These are phyloP conservation scores for Cladorhizidae sp. DNA, from an alignment of 37 sponge, comb jelly and placozoan species.

Conservation along the genomic window DNA sequence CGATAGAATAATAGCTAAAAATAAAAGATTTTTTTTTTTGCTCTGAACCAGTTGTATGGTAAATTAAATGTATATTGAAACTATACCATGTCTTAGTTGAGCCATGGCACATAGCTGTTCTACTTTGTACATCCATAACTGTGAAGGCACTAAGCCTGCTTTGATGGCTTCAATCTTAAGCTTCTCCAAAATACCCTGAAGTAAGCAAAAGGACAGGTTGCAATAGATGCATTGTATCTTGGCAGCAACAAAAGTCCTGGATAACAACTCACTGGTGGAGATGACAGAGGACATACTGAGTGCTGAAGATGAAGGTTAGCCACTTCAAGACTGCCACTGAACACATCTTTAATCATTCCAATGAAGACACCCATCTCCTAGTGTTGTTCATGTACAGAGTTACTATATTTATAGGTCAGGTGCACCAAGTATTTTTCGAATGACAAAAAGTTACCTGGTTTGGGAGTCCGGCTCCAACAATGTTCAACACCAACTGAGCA, in stretches of 20 bases:
- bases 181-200: neutral
- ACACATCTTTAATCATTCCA: constrained; percentile 65
- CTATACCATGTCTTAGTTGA: constrained; percentile 61
- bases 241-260: neutral
- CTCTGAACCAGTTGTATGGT: neutral
- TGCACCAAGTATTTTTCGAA: neutral
- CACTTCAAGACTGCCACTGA: constrained; percentile 50
- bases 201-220: too few relatives aligned
- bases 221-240: neutral
- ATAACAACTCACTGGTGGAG: neutral
- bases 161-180: constrained; percentile 13
- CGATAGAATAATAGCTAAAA: constrained; percentile 68
- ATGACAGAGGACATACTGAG: neutral
- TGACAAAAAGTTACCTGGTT: constrained; percentile 33
- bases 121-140: constrained; percentile 44
- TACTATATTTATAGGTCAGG: neutral
- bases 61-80: neutral
- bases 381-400: neutral
- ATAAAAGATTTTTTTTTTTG: neutral
- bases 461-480: constrained; percentile 50
- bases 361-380: constrained; percentile 74
- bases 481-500: constrained; percentile 39
- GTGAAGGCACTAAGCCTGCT: constrained; percentile 20
- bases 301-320: constrained; percentile 15
- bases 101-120: constrained; percentile 33